Evolutionary conservation across 2,113 vertebrate species (phyloP).

Genomic region (Vireo altiloquus): DNA sequence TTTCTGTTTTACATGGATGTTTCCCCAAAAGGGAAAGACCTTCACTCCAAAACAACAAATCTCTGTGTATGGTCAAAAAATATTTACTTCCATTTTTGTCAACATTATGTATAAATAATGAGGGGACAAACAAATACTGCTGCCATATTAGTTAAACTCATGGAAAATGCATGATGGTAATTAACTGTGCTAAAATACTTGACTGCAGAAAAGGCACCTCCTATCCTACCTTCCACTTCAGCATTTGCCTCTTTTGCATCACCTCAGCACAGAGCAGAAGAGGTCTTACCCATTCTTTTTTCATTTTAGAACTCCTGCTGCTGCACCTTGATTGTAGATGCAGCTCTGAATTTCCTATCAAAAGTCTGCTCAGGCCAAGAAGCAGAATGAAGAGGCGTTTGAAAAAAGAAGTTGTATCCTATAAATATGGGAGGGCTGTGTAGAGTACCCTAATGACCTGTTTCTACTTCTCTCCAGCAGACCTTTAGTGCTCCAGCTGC

Average conservation of each 20-base stretch:
- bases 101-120: neutral
- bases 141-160: neutral
- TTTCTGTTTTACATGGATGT: neutral
- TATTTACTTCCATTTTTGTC: neutral
- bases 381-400: neutral
- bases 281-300: neutral
- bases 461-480: neutral
- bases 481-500: neutral
- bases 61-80: neutral
- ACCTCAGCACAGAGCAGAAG: neutral
- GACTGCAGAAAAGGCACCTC: neutral
- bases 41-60: neutral
- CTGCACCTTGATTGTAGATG: neutral
- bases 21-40: neutral
- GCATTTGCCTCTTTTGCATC: neutral
- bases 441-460: neutral
- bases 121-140: neutral
- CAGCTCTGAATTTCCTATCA: neutral
- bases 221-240: neutral
- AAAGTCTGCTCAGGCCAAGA: neutral
- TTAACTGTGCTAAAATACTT: neutral
- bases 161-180: neutral
- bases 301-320: neutral
- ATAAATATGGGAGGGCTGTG: neutral
- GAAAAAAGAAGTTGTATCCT: neutral